Base-by-base conservation (phyloP, 2,888 invertebrate genomes). In the Listrodromus nycthemerus region DNA sequence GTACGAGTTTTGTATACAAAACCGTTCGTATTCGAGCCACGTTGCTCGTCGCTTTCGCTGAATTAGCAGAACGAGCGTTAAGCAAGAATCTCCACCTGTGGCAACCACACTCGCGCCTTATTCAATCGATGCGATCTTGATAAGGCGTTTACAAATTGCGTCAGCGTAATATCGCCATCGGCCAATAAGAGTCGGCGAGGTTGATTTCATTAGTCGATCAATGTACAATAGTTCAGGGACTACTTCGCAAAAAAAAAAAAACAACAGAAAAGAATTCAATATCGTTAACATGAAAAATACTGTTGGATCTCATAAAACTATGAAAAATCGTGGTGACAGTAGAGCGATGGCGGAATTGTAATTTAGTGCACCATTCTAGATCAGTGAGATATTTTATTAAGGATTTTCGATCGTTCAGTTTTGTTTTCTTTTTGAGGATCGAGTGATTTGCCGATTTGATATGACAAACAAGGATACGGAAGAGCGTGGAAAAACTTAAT, bases 1-100 rank as follows among this genome's bases (percentile, higher is more conserved):
- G 58, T 45, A 45, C 61, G 65, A 19, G 65, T 27, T n/a, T 37
- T 21, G 37, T 65, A 61, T 24, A 61, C 24, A 45, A 45, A 45
- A 16, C 41, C 41, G 41, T 73, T 61, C 45, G 73, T 61, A 73
- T 73, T 58, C 73, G 61, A 61, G 61, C 61, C 73, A 73, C 73
- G 73, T 45, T 58, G 8, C 41, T 45, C 41, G 41, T 30, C 61
- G 61, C 61, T 73, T 73, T 73, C 73, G 73, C 73, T 61, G 61
- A 73, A 10, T 73, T 45, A 33, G 48, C 63, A 50, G 63, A 50
- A 63, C 50, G 63, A 33, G 33, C 63, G 33, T 63, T 74, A 33
- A 48, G 74, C 63, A 74, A 74, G 74, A 74, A 74, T 63, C 27
- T 30, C 16, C 63, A 50, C 33, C 73, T 63, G 30, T 33, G 33